These are phyloP conservation scores for Mormyrops attenuatus DNA, from an alignment of 2,797 vertebrate genomes.

Conservation along the genomic window DNA sequence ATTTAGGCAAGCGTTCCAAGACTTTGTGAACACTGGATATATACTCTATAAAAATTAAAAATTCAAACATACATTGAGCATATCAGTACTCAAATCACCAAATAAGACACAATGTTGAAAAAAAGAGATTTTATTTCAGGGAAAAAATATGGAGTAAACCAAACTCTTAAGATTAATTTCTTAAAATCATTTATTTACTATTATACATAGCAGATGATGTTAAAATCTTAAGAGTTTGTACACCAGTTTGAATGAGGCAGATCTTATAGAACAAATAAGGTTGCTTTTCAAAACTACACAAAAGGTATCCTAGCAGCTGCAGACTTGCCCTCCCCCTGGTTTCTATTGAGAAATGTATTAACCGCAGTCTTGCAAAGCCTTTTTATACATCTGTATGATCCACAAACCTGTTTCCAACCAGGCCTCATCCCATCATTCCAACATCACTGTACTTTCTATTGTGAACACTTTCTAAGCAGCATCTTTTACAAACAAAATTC, in stretches of 20 bases:
- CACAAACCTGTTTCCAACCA: constrained; percentile 35
- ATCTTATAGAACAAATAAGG: constrained; percentile 67
- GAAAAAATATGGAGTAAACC: constrained; percentile 71
- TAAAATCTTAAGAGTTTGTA: constrained; percentile 71
- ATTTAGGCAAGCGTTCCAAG: not conserved
- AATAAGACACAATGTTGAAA: constrained; percentile 38
- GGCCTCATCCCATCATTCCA: constrained; percentile 25
- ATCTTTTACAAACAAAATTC: constrained; percentile 64
- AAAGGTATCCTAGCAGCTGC: constrained; percentile 72
- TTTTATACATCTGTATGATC: constrained; percentile 31
- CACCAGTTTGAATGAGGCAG: constrained; percentile 69
- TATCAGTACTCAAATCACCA: not conserved
- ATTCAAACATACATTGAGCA: not conserved
- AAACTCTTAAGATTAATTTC: constrained; percentile 71
- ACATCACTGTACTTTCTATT: constrained; percentile 26
- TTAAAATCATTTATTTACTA: constrained; percentile 93
- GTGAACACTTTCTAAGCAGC: constrained; percentile 60
- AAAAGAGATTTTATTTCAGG: constrained; percentile 74
- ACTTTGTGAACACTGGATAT: not conserved
- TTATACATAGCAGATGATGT: constrained; percentile 78
- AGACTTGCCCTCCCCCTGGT: constrained; percentile 33
- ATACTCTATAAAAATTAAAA: not conserved
- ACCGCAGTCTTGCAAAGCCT: constrained; percentile 33
- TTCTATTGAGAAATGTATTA: constrained; percentile 35
- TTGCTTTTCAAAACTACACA: constrained; percentile 65